phyloP scores from a whole-genome alignment of 2,797 vertebrate genomes.

The Onychomys torridus region DNA sequence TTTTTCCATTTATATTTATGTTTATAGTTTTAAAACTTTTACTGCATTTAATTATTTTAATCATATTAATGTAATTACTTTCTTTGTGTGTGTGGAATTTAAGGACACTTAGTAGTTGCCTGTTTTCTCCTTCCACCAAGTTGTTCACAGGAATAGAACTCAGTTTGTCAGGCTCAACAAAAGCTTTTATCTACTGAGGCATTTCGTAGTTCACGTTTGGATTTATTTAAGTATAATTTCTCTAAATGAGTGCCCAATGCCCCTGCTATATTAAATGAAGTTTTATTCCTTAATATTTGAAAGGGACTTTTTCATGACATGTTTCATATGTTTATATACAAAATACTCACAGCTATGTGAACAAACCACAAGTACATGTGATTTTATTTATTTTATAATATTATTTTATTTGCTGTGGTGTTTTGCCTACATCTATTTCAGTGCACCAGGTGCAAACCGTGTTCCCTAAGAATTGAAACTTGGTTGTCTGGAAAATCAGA shows the following conservation, averaged over 20 bases:
- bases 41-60: neutral
- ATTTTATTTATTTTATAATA: neutral
- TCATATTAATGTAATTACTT: neutral
- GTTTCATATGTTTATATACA: neutral
- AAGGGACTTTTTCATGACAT: neutral
- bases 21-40: neutral
- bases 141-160: neutral
- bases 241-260: neutral
- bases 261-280: neutral
- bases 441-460: neutral
- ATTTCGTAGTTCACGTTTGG: neutral
- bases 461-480: neutral
- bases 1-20: neutral
- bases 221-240: neutral
- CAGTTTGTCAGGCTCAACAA: neutral
- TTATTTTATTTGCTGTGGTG: neutral
- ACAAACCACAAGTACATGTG: neutral
- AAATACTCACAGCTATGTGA: neutral
- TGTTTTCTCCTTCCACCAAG: neutral
- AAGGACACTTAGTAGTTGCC: neutral
- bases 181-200: neutral
- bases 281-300: neutral
- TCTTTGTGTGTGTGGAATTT: neutral
- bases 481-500: neutral
- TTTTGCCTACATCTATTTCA: neutral